A percentile compares a stretch with the other conserved stretches of the same genome.
Evolutionary conservation across 2,797 vertebrate genomes (phyloP).

Genomic region (Oreortyx pictus): DNA sequence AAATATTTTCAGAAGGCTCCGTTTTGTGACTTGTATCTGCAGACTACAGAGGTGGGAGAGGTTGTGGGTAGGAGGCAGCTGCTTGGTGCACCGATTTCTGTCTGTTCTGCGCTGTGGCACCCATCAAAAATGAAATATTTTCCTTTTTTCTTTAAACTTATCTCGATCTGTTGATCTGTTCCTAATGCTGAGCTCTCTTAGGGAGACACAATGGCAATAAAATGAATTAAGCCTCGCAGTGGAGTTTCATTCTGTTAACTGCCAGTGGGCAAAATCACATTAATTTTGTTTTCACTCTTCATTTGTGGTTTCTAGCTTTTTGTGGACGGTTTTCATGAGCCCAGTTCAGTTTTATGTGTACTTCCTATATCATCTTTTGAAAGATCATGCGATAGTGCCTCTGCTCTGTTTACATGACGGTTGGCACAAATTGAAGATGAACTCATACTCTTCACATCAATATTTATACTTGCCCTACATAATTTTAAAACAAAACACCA

Average conservation of each 20-base stretch:
- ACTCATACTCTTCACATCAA: not conserved
- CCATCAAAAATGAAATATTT: not conserved
- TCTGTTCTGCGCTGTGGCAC: not conserved
- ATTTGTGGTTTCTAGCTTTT: slow-evolving; percentile 57
- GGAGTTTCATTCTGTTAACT: slow-evolving; percentile 38
- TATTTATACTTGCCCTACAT: not conserved
- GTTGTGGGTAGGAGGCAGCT: not conserved
- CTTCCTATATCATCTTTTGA: not conserved
- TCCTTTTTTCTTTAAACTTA: not conserved
- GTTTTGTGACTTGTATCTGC: not conserved
- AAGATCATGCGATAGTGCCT: not conserved
- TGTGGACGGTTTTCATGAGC: not conserved
- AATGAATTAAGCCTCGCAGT: slow-evolving; percentile 1
- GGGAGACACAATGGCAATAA: not conserved
- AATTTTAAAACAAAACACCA: not conserved
- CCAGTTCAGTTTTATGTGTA: not conserved
- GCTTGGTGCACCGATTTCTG: not conserved
- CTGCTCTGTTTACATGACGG: not conserved
- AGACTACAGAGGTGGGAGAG: not conserved
- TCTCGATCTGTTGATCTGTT: not conserved
- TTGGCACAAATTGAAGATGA: not conserved
- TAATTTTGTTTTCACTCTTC: slow-evolving; percentile 49
- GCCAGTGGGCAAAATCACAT: slow-evolving; percentile 11
- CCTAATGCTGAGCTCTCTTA: not conserved
- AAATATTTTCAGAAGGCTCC: not conserved